These are phyloP conservation scores for Chrysotoxum bicinctum DNA, from an alignment of 2,888 invertebrate genomes.

Conservation along the genomic window DNA sequence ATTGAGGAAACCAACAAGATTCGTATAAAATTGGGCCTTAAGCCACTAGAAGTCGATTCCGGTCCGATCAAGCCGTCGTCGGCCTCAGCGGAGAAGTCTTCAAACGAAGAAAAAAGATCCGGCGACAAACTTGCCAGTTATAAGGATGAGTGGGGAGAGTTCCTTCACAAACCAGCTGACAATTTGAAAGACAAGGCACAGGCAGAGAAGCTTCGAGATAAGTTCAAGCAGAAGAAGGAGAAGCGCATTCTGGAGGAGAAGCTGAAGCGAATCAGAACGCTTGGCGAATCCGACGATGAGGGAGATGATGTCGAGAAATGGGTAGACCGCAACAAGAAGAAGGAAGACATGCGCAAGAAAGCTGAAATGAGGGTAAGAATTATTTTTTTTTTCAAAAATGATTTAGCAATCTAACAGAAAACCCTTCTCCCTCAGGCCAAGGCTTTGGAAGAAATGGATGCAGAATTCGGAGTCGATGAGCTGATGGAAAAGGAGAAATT, in stretches of 20 bases:
- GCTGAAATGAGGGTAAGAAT: slow-evolving; percentile 87
- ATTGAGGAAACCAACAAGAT: slow-evolving; percentile 94
- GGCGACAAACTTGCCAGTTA: slow-evolving; percentile 78
- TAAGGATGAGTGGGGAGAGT: slow-evolving; percentile 86
- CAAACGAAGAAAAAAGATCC: slow-evolving; percentile 63
- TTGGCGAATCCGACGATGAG: slow-evolving; percentile 89
- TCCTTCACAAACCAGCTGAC: slow-evolving; percentile 92
- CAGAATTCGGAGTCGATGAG: slow-evolving; percentile 94
- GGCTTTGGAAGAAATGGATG: slow-evolving; percentile 96
- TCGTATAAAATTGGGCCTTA: slow-evolving; percentile 95
- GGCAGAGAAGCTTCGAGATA: slow-evolving; percentile 91
- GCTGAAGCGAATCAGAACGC: slow-evolving; percentile 88
- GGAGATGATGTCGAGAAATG: slow-evolving; percentile 90
- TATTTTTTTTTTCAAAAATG: slow-evolving; percentile 1
- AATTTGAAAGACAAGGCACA: slow-evolving; percentile 88
- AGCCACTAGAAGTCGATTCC: slow-evolving; percentile 89
- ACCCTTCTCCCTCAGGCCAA: slow-evolving; percentile 86
- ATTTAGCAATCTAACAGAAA: background rate
- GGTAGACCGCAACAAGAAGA: slow-evolving; percentile 90
- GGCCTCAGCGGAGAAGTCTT: slow-evolving; percentile 82
- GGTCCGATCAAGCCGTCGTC: slow-evolving; percentile 75
- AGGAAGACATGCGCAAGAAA: slow-evolving; percentile 90
- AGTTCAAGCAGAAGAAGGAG: slow-evolving; percentile 89
- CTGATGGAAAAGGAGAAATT: slow-evolving; percentile 90
- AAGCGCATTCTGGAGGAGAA: slow-evolving; percentile 86